Percentiles rank a stretch among this genome's conserved stretches.
phyloP scores from a whole-genome alignment of 2,888 invertebrate genomes.

The Catocala nupta region DNA sequence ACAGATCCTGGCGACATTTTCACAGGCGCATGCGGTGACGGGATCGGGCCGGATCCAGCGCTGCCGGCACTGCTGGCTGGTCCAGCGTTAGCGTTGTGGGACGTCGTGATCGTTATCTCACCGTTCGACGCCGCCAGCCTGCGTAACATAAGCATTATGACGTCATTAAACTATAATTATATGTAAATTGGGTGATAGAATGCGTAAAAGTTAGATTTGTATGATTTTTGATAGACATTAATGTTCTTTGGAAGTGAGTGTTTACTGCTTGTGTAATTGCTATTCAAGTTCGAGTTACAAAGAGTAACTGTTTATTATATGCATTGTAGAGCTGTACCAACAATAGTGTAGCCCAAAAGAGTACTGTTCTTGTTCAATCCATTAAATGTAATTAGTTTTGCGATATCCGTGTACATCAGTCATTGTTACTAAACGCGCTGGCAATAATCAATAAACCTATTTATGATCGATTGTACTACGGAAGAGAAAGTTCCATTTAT shows the following conservation, averaged over 20 bases:
- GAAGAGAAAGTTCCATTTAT: constrained; percentile 18
- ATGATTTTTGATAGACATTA: constrained; percentile 11
- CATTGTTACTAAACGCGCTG: constrained; percentile 1
- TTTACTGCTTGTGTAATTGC: constrained; percentile 5
- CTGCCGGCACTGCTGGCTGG: constrained; percentile 84
- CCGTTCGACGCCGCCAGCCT: constrained; percentile 93
- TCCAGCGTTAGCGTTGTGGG: constrained; percentile 85
- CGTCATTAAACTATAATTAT: constrained; percentile 36
- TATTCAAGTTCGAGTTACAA: no score
- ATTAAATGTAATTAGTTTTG: background rate
- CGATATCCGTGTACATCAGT: background rate
- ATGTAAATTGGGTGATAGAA: constrained; percentile 1
- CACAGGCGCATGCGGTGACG: constrained; percentile 86
- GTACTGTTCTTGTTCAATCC: no score
- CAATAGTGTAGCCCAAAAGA: no score
- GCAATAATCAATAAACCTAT: constrained; percentile 12
- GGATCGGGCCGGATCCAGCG: constrained; percentile 78
- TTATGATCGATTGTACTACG: constrained; percentile 4
- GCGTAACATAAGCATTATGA: constrained; percentile 45
- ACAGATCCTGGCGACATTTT: constrained; percentile 89
- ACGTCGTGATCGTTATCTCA: constrained; percentile 94
- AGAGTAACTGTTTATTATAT: no score
- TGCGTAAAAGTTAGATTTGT: constrained; percentile 7
- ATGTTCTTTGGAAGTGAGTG: constrained; percentile 10
- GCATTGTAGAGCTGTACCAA: no score